These are phyloP conservation scores for Pristis pectinata DNA, from an alignment of 2,797 vertebrate genomes.

Conservation along the genomic window DNA sequence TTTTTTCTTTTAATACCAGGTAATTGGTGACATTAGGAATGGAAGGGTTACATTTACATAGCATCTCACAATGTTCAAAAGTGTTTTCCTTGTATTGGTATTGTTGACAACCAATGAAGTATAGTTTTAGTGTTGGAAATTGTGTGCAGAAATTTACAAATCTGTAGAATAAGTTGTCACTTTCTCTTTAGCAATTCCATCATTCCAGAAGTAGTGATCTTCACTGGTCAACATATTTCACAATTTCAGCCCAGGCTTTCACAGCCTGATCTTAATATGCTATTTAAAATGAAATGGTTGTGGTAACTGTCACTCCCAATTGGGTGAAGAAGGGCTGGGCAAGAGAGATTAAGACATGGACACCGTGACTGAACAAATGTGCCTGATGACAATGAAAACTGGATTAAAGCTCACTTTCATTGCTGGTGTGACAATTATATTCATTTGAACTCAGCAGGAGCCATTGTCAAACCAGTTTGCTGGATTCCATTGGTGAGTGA, in stretches of 20 bases:
- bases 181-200: too few species aligned
- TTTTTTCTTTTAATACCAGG: not conserved
- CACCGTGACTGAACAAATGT: not conserved
- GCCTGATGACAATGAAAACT: not conserved
- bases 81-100: not conserved
- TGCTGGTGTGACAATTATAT: not conserved
- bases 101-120: not conserved
- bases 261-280: not conserved
- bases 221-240: not conserved
- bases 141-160: not conserved
- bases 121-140: not conserved
- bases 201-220: not conserved
- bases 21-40: not conserved
- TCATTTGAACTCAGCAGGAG: not conserved
- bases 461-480: not conserved
- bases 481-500: not conserved
- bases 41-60: not conserved
- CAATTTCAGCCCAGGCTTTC: not conserved
- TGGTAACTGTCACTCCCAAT: not conserved
- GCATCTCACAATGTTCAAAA: not conserved
- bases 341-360: not conserved
- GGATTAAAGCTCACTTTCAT: not conserved
- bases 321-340: not conserved
- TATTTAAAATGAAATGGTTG: not conserved
- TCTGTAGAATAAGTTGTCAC: not conserved